Base-by-base conservation (phyloP, 2,113 vertebrate species). In the Cygnus buccinator region DNA sequence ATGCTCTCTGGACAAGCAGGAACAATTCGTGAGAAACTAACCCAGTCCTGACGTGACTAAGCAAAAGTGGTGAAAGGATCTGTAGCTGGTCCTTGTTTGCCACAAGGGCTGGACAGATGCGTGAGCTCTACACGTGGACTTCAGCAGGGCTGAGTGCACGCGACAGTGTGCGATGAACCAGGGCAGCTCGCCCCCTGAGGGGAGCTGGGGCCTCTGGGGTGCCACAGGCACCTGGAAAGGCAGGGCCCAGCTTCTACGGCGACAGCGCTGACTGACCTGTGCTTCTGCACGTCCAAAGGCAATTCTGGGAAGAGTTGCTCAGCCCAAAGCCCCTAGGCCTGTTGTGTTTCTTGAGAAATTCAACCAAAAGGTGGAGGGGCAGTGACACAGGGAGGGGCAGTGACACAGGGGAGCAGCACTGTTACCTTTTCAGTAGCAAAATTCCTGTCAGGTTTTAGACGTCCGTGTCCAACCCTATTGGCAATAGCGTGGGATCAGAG, bases 61-160 rank as follows among this genome's bases (percentile, higher is more conserved):
- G 66, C 23, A 46, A 33, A 71, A 67, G 17, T 7, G 61, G 50
- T 16, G 9, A 14, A 76, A 58, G 23, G 21, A 44, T 67, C 41
- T 73, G 58, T 66, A 8, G 33, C 11, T 57, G 10, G 13, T 67
- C 58, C 41, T 58, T 28, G 22, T 57, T 52, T 72, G 46, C 54
- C 62, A 29, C 39, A 13, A 28, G 65, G 41, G 12, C 52, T 67
- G 43, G 46, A 7, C 52, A 25, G 70, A n/a, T 4, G 5, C 4
- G 16, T 28, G 55, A 35, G 68, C 65, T 39, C 3, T 10, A 0
- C 6, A 11, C 18, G 4, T 0, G 1, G 41, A 11, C 65, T 44
- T 81, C 65, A 19, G 6, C 4, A 1, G 13, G 43, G 39, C 4
- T 18, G 25, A 31, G 16, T 10, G 12, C 14, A 3, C 2, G 9